Conservation (phyloP, 2,113 vertebrate species). For the Chauna torquata region DNA sequence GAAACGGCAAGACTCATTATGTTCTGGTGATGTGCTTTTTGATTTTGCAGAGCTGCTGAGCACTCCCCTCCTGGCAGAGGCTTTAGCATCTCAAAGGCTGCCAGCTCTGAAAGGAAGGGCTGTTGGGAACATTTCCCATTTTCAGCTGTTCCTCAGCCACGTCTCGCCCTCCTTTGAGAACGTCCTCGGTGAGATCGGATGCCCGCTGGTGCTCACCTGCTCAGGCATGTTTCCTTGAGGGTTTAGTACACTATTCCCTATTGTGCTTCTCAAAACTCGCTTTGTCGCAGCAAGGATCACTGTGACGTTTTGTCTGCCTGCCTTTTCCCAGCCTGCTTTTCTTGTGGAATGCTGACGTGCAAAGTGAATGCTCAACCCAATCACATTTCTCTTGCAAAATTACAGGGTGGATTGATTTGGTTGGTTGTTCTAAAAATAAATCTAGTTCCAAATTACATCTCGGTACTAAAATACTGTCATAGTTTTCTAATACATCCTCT, state of each 20-base stretch:
- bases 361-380: rapidly evolving
- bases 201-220: neutral
- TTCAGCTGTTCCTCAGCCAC: constrained; percentile 6
- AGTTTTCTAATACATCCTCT: neutral
- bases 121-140: constrained; percentile 66
- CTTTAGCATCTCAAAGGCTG: constrained; percentile 61
- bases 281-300: neutral
- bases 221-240: constrained; percentile 26
- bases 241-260: neutral
- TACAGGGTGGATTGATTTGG: neutral
- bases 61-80: constrained; percentile 54
- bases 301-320: too few relatives aligned
- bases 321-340: neutral
- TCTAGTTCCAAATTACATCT: neutral
- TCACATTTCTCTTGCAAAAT: rapidly evolving
- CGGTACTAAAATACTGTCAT: neutral
- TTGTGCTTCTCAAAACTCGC: neutral
- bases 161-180: neutral
- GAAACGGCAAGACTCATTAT: neutral
- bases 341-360: rapidly evolving
- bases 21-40: too few relatives aligned
- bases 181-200: neutral
- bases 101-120: constrained; percentile 9
- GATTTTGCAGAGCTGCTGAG: constrained; percentile 57
- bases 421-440: neutral